These are phyloP conservation scores for Mesoligia furuncula DNA, from an alignment of 2,888 invertebrate species.

Conservation along the genomic window DNA sequence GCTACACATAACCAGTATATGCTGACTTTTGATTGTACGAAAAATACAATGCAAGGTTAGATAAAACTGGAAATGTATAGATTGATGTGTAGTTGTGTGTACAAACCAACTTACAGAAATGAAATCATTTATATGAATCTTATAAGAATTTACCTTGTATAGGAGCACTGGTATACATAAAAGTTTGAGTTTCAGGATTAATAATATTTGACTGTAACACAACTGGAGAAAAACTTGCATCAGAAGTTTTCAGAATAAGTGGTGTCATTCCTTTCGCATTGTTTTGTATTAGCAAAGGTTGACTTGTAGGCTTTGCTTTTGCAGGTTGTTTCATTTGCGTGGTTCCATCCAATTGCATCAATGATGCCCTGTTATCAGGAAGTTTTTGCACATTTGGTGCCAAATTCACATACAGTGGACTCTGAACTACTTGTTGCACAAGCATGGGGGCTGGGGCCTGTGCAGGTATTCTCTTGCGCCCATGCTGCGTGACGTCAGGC, in stretches of 20 bases:
- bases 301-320: constrained; percentile 74
- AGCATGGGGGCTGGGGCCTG: constrained; percentile 83
- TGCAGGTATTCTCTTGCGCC: constrained; percentile 71
- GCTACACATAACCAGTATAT: too few relatives aligned
- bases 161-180: constrained; percentile 87
- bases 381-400: constrained; percentile 81
- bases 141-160: constrained; percentile 80
- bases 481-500: constrained; percentile 81
- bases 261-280: constrained; percentile 82
- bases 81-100: too few relatives aligned
- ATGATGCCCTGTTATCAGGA: constrained; percentile 76
- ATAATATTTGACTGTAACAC: constrained; percentile 92
- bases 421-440: constrained; percentile 85
- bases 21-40: too few relatives aligned
- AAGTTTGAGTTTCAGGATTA: constrained; percentile 87
- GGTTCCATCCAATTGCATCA: constrained; percentile 79
- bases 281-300: constrained; percentile 83
- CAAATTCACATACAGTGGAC: constrained; percentile 85
- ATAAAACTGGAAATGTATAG: too few relatives aligned
- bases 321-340: constrained; percentile 74
- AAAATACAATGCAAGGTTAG: too few relatives aligned
- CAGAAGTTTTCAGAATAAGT: constrained; percentile 83
- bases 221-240: constrained; percentile 90
- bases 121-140: not conserved
- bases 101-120: not conserved